A percentile compares a stretch with the other conserved stretches of the same genome.
phyloP scores from a whole-genome alignment of 1,140 invertebrate species.

The Pseudomyrmex flavicornis region DNA sequence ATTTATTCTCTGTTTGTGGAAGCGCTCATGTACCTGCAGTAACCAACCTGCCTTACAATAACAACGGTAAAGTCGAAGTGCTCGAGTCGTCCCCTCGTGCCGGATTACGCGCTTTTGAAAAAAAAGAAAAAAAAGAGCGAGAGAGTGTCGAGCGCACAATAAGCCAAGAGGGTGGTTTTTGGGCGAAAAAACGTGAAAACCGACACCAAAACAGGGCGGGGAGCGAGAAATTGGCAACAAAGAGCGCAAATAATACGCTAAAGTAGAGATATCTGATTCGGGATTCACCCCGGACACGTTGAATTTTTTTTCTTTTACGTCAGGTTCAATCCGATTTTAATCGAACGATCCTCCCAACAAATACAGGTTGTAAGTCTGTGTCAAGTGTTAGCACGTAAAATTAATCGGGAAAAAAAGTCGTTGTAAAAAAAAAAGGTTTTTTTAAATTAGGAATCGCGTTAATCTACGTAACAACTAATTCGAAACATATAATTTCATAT shows the following conservation, averaged over 20 bases:
- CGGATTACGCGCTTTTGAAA: constrained; percentile 84
- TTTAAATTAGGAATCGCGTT: not conserved
- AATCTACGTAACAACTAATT: not conserved
- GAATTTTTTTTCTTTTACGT: constrained; percentile 59
- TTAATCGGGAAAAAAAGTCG: not conserved
- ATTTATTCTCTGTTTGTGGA: constrained; percentile 62
- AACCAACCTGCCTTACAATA: constrained; percentile 80
- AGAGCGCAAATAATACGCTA: constrained; percentile 80
- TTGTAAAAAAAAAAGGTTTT: not conserved
- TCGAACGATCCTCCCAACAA: constrained; percentile 58
- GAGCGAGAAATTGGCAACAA: constrained; percentile 83
- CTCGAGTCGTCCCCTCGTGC: constrained; percentile 80
- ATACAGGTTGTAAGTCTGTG: constrained; percentile 24
- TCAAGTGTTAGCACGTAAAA: constrained; percentile 7
- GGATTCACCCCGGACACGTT: constrained; percentile 70
- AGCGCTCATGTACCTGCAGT: constrained; percentile 79
- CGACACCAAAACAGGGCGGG: constrained; percentile 84
- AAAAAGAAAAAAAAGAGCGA: constrained; percentile 76
- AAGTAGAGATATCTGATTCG: constrained; percentile 82
- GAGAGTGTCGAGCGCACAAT: constrained; percentile 72
- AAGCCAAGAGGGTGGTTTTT: constrained; percentile 81
- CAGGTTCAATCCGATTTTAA: constrained; percentile 78
- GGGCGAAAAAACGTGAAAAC: constrained; percentile 85
- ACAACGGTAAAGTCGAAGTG: constrained; percentile 80
- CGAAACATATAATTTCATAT: not conserved